Conservation (phyloP, 2,797 vertebrate genomes). For the Heterohyrax brucei region DNA sequence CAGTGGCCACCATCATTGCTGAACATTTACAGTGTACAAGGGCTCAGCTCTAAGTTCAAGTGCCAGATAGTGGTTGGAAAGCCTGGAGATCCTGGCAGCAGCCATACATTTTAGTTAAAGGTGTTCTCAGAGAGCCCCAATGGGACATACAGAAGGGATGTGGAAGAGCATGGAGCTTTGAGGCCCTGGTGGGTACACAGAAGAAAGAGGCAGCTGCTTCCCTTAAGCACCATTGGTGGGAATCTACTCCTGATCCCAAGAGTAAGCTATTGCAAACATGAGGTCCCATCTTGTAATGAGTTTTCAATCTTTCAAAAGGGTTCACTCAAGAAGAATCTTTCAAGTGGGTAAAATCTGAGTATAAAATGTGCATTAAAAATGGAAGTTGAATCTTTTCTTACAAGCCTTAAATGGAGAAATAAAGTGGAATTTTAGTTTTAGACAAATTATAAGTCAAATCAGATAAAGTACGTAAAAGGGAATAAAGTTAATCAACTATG, state of each 20-base stretch:
- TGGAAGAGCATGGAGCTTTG: neutral
- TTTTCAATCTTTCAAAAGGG: conserved; percentile 41
- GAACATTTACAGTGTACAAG: neutral
- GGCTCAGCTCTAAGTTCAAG: too few species aligned
- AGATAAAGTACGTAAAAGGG: conserved; percentile 10
- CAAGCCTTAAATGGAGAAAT: neutral
- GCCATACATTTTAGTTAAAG: neutral
- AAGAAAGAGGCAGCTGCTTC: neutral
- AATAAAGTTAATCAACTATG: conserved; percentile 6
- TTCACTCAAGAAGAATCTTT: conserved; percentile 59
- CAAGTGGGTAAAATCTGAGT: conserved; percentile 23
- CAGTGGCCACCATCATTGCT: too few species aligned
- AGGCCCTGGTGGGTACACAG: too few species aligned
- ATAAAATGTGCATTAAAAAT: conserved; percentile 38
- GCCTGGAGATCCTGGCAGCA: neutral
- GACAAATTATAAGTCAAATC: neutral
- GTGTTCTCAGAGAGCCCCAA: neutral
- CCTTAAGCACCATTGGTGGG: neutral
- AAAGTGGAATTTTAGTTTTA: conserved; percentile 63
- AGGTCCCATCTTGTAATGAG: neutral
- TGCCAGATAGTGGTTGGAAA: neutral
- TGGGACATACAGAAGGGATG: neutral
- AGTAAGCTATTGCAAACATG: neutral
- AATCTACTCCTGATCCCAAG: neutral
- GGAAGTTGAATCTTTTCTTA: conserved; percentile 21